phyloP scores from a whole-genome alignment of 1,140 invertebrate species.

The Eubasilissa regina region DNA sequence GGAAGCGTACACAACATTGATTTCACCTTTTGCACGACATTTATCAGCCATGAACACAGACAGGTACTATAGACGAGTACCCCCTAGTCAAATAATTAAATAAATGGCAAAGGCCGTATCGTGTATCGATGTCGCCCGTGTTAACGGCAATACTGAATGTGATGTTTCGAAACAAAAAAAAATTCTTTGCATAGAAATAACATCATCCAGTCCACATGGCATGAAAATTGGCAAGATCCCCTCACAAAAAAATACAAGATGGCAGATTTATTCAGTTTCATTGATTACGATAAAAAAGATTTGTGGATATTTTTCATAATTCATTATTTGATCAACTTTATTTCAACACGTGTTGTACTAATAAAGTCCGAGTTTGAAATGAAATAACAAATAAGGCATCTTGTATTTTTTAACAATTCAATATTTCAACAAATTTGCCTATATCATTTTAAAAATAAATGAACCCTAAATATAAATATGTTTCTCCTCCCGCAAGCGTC shows the following conservation, averaged over 20 bases:
- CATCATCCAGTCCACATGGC: conserved; percentile 12
- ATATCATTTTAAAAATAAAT: conserved; percentile 25
- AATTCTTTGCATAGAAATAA: not conserved
- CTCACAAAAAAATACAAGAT: conserved; percentile 28
- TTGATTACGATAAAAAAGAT: not conserved
- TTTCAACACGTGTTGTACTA: not conserved
- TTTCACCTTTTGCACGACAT: conserved; percentile 27
- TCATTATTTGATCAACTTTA: too few species aligned
- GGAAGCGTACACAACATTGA: conserved; percentile 9
- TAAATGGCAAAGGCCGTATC: conserved; percentile 27
- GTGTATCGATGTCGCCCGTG: conserved; percentile 4
- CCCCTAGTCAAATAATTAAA: conserved; percentile 19
- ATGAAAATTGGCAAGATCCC: conserved; percentile 27
- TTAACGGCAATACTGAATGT: conserved; percentile 4
- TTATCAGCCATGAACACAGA: conserved; percentile 9
- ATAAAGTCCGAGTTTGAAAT: not conserved
- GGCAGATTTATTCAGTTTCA: not conserved
- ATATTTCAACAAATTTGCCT: conserved; percentile 18
- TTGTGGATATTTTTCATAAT: not conserved
- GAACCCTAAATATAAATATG: conserved; percentile 26
- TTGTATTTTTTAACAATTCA: conserved; percentile 6
- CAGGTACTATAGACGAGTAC: not conserved
- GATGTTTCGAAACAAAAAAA: not conserved
- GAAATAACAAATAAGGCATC: not conserved
- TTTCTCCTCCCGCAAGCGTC: not conserved